Base-by-base conservation (phyloP, 2,888 invertebrate species). In the Pristionchus entomophagus region DNA sequence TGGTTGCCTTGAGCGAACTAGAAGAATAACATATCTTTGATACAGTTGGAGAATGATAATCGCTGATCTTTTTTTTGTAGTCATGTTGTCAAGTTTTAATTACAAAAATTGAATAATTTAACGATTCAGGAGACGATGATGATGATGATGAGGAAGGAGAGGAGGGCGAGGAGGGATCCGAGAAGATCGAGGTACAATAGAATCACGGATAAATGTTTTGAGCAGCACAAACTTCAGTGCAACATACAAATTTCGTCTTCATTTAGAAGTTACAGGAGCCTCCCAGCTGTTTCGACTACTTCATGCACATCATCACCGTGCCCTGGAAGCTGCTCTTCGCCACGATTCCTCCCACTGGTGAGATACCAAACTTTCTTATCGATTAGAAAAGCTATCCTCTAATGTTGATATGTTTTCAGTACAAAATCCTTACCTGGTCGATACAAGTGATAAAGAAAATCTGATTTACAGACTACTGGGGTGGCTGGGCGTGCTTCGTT, bases 261-360 rank as follows among this genome's bases (percentile, higher is more conserved):
- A 14, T 56, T n/a, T 56, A 22, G n/a, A 29, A 49, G 14, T 22
- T 29, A 65, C 91, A 92, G 51, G 91, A 90, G 73, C 96, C 95
- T 87, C 98, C 97, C 26, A 96, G 97, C 38, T 96, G 96, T 93
- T 95, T 96, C 88, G 99, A 99, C 95, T 99, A 99, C 95, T 95
- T 97, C 87, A 96, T 99, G 95, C 99, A 99, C 95, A 96, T 97
- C 93, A 95, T 99, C 89, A 98, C 99, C 19, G 95, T 99, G 87
- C 98, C 99, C 95, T 99, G 99, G 99, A 99, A 99, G 95, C 95
- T 99, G 85, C 94, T 98, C 88, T 99, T 99, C 94, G 99, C 99
- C 87, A 97, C 97, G 94, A 97, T 99, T 89, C 99, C 99, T 91
- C 99, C 99, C 38, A 99, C 99, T 95, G 98, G 97, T 97, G 49